A percentile compares a stretch with the other conserved stretches of the same genome.
Evolutionary conservation across 2,113 vertebrate genomes (phyloP).

Genomic region (Megaleporinus macrocephalus): DNA sequence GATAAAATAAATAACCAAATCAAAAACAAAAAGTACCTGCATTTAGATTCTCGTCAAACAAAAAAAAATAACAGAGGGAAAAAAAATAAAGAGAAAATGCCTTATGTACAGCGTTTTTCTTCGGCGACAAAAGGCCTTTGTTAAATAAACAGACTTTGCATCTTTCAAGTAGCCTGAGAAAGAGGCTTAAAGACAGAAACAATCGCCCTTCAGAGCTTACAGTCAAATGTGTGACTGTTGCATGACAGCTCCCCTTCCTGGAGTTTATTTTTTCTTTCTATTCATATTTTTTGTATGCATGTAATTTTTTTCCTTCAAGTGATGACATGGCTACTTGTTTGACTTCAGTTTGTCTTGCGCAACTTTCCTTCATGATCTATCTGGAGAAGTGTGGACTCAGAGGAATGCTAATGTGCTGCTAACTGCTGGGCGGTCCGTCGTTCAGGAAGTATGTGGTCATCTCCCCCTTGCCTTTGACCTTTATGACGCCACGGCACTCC

Average conservation of each 20-base stretch:
- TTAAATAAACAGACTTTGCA: slow-evolving; percentile 83
- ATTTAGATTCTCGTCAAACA: slow-evolving; percentile 71
- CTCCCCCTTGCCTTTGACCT: slow-evolving; percentile 98
- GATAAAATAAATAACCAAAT: slow-evolving; percentile 79
- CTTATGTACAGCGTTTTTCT: slow-evolving; percentile 80
- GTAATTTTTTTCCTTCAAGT: slow-evolving; percentile 64
- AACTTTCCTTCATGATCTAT: slow-evolving; percentile 63
- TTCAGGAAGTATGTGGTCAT: slow-evolving; percentile 98
- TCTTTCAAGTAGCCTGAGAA: slow-evolving; percentile 81
- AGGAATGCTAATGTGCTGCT: slow-evolving; percentile 72
- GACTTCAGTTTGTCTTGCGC: slow-evolving; percentile 62
- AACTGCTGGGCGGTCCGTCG: slow-evolving; percentile 86
- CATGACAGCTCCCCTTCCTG: slow-evolving; percentile 64
- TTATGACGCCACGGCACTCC: slow-evolving; percentile 91
- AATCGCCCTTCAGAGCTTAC: slow-evolving; percentile 68
- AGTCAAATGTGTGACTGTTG: slow-evolving; percentile 63
- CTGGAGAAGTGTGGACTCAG: slow-evolving; percentile 27
- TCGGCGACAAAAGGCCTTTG: slow-evolving; percentile 80
- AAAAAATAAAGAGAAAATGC: slow-evolving; percentile 70
- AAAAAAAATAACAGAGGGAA: slow-evolving; percentile 53
- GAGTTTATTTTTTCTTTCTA: slow-evolving; percentile 52
- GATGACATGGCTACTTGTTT: slow-evolving; percentile 68
- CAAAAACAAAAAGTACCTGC: slow-evolving; percentile 77
- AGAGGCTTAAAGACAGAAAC: slow-evolving; percentile 78
- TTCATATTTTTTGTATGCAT: slow-evolving; percentile 42